Conservation (phyloP, 1,140 invertebrate species). For the Drepana arcuata region DNA sequence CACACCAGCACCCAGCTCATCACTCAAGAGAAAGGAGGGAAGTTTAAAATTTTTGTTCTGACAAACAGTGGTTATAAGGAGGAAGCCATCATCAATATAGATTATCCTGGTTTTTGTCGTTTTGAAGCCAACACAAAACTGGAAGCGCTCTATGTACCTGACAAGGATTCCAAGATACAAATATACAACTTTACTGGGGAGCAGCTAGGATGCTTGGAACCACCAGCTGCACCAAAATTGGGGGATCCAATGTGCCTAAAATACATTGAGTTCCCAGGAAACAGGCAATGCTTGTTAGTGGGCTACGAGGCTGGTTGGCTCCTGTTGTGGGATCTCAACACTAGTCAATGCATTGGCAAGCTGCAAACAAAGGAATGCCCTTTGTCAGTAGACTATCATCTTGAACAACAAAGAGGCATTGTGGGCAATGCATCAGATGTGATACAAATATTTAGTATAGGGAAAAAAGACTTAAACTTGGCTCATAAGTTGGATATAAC, state of each 20-base stretch:
- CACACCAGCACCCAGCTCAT: constrained; percentile 73
- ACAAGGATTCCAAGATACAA: constrained; percentile 75
- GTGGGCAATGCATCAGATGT: constrained; percentile 75
- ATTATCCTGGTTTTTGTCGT: constrained; percentile 79
- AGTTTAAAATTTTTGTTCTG: constrained; percentile 77
- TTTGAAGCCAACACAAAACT: constrained; percentile 74
- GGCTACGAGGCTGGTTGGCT: constrained; percentile 79
- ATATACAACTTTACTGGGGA: constrained; percentile 74
- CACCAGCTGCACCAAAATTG: constrained; percentile 46
- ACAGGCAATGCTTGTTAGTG: constrained; percentile 71
- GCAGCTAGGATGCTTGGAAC: constrained; percentile 60
- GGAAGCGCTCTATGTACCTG: constrained; percentile 76
- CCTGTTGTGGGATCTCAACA: constrained; percentile 78
- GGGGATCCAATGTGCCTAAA: constrained; percentile 78
- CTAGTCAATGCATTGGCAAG: constrained; percentile 72
- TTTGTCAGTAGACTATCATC: constrained; percentile 79
- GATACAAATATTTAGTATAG: constrained; percentile 74
- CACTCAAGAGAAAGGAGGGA: constrained; percentile 80
- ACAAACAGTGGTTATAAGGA: constrained; percentile 74
- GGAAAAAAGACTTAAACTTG: constrained; percentile 72
- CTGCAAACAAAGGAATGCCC: constrained; percentile 77
- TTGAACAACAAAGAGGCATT: constrained; percentile 75
- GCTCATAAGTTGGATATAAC: constrained; percentile 73
- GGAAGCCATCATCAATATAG: constrained; percentile 69
- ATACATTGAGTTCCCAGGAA: constrained; percentile 65